Percentiles rank a stretch among this genome's conserved stretches.
These are phyloP conservation scores for Metalampra italica DNA, from an alignment of 2,888 invertebrate genomes.

Conservation along the genomic window DNA sequence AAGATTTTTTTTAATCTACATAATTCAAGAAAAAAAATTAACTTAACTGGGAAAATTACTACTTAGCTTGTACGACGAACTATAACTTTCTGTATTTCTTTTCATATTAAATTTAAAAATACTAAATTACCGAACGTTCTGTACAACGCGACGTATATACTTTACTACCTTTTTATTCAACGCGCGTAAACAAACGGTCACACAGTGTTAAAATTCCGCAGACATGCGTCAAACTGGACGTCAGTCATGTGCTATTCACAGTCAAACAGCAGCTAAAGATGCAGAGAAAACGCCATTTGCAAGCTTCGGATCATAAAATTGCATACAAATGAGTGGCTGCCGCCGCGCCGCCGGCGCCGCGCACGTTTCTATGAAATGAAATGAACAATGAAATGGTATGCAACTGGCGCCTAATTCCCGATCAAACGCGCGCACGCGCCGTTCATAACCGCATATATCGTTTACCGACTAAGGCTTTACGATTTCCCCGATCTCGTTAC, in stretches of 20 bases:
- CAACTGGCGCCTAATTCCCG: slow-evolving; percentile 64
- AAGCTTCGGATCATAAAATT: slow-evolving; percentile 64
- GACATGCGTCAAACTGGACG: slow-evolving; percentile 35
- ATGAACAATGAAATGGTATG: slow-evolving; percentile 64
- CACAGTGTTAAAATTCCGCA: slow-evolving; percentile 59
- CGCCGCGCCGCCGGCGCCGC: slow-evolving; percentile 65
- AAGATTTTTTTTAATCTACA: no score
- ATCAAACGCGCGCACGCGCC: slow-evolving; percentile 60
- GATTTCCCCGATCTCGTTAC: slow-evolving; percentile 33
- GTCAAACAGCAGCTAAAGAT: slow-evolving; percentile 44
- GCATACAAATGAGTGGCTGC: slow-evolving; percentile 57
- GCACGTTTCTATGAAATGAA: slow-evolving; percentile 57
- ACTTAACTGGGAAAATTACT: no score
- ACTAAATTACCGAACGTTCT: no score
- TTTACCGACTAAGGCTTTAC: not conserved
- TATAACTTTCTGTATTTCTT: no score
- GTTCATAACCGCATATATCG: slow-evolving; percentile 29
- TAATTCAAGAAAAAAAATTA: no score
- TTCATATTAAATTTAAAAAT: no score
- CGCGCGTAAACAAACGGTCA: slow-evolving; percentile 41
- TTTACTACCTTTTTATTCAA: slow-evolving; percentile 21
- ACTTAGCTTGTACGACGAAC: no score
- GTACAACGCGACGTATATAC: no score
- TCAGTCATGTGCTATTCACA: slow-evolving; percentile 44
- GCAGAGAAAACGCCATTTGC: slow-evolving; percentile 54